phyloP scores from a whole-genome alignment of 2,888 invertebrate species.

The Amblyteles armatorius region DNA sequence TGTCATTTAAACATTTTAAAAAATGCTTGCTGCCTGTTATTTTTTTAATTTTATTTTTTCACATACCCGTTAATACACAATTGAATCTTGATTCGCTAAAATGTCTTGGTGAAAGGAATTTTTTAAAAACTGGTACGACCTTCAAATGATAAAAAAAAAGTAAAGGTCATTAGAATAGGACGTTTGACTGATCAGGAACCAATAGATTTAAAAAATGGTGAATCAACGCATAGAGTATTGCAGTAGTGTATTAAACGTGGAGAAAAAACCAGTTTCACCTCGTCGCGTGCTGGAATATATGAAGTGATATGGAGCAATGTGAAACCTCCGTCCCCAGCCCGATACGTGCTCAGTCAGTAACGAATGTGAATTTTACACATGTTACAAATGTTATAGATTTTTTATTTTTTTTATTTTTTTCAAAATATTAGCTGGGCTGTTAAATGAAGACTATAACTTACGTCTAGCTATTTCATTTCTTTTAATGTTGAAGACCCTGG shows the following conservation, averaged over 20 bases:
- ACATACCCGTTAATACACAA: conserved; percentile 28
- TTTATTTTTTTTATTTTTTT: no score
- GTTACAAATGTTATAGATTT: no score
- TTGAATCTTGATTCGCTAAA: conserved; percentile 37
- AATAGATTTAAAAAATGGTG: conserved; percentile 11
- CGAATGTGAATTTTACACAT: neutral
- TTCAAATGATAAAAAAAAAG: neutral
- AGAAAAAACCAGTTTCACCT: conserved; percentile 5
- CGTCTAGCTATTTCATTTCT: neutral
- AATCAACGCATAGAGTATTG: conserved; percentile 49
- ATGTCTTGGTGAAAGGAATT: neutral
- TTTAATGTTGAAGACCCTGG: neutral
- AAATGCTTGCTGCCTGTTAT: conserved; percentile 82
- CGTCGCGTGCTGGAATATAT: neutral
- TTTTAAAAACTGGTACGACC: neutral
- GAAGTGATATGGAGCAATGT: neutral
- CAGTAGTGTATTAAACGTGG: conserved; percentile 51
- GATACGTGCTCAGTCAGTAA: neutral
- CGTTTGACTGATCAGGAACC: conserved; percentile 20
- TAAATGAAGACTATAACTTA: neutral
- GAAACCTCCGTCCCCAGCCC: neutral
- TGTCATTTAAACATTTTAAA: conserved; percentile 60
- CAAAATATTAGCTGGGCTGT: neutral
- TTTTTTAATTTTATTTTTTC: conserved; percentile 51
- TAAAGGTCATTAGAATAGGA: neutral